Base-by-base conservation (phyloP, 2,797 vertebrate genomes). In the Hemibagrus guttatus region DNA sequence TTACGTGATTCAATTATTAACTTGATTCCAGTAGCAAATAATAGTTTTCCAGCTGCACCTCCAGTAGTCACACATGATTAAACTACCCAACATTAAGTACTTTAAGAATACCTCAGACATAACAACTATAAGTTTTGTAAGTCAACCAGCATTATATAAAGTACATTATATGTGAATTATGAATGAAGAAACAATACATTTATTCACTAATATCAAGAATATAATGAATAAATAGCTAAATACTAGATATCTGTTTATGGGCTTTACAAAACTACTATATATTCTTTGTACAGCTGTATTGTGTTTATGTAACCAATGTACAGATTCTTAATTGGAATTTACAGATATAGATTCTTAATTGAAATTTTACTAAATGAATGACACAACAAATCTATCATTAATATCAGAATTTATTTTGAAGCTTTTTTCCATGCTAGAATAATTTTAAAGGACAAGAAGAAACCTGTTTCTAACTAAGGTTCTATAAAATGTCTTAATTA, bases 1-100 rank as follows among this genome's bases (percentile, higher is more conserved):
- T 87, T 85, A 89, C 86, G 66, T 76, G 75, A 72, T 63, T 90
- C 23, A 86, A 90, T 81, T 35, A 76, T 35, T 49, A 87, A 49
- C 63, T 86, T 66, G 72, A 81, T 87, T 56, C 80, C 85, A 4
- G 74, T 72, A 12, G 52, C 52, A 78, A 78, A 78, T 2, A 78
- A 56, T 31, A 78, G 17, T 56, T 78, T 56, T 28, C 52, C 75
- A 0, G 11, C 17, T 31, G 49, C 52, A 78, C 6, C n/a, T 28
- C 49, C 17, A 78, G 28, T 9, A 56, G 16, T 78, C 75, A 78
- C 49, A 31, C 75, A 56, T 54, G 19, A 78, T 31, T 4, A 78
- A 58, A 58, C 28, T 54, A 12, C 28, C 28, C 9, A 58, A 56
- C 75, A 78, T 35, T 11, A 78, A 78, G 26, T 54, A 54, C 49